These are phyloP conservation scores for Ephialtes manifestator DNA, from an alignment of 2,888 invertebrate genomes.

Conservation along the genomic window DNA sequence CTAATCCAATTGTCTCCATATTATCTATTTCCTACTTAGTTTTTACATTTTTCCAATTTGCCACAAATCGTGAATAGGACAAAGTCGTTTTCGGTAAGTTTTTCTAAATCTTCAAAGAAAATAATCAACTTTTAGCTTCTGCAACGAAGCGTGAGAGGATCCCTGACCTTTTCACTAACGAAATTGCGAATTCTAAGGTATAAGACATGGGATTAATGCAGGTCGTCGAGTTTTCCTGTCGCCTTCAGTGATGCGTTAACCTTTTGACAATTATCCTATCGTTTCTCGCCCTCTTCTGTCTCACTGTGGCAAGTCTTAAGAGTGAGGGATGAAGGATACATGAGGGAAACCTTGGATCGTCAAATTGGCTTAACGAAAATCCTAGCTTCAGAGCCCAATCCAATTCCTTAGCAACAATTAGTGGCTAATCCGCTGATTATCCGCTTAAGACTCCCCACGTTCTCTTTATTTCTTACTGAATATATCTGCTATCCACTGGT, in stretches of 20 bases:
- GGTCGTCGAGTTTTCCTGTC: constrained; percentile 5
- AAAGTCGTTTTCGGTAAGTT: constrained; percentile 16
- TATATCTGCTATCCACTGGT: not conserved
- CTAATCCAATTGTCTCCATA: not conserved
- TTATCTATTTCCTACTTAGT: not conserved
- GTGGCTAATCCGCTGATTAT: constrained; percentile 70
- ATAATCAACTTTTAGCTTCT: constrained; percentile 61
- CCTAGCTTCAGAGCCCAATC: constrained; percentile 72
- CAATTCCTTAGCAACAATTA: constrained; percentile 80
- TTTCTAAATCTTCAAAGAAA: constrained; percentile 3
- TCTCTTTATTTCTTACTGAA: constrained; percentile 12
- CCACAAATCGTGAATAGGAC: constrained; percentile 2
- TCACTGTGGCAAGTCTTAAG: constrained; percentile 14
- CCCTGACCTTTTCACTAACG: constrained; percentile 57
- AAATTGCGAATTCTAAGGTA: constrained; percentile 34
- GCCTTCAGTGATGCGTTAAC: constrained; percentile 60
- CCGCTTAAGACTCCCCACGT: constrained; percentile 27
- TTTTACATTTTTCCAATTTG: not conserved
- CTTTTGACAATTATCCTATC: constrained; percentile 68
- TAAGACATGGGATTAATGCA: not conserved
- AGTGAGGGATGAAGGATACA: constrained; percentile 7
- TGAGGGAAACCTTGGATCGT: constrained; percentile 40
- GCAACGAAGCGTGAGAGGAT: constrained; percentile 60
- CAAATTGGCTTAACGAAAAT: constrained; percentile 76
- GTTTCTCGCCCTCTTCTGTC: constrained; percentile 44